Percentiles rank a stretch among this genome's conserved stretches.
Conservation (phyloP, 2,113 vertebrate genomes). For the Scalopus aquaticus region DNA sequence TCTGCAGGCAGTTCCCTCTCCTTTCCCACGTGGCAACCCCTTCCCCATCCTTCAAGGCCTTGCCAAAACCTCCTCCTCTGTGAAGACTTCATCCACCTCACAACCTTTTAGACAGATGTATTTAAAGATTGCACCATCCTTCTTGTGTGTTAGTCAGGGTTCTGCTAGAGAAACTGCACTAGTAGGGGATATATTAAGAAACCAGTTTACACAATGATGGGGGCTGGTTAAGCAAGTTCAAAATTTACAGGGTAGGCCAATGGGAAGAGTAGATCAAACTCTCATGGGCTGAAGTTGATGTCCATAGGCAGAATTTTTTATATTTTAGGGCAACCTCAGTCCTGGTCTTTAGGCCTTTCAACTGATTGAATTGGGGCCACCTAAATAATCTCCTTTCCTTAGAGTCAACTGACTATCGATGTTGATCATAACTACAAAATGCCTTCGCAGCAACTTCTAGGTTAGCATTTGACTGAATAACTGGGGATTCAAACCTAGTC, state of each 20-base stretch:
- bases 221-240: background rate
- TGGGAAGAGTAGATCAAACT: background rate
- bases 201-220: background rate
- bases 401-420: background rate
- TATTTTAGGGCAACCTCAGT: background rate
- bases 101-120: background rate
- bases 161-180: constrained; percentile 1
- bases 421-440: background rate
- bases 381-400: background rate
- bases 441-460: background rate
- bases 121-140: background rate
- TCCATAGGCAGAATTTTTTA: background rate
- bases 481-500: background rate
- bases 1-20: background rate
- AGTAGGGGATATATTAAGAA: background rate
- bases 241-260: background rate
- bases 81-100: background rate
- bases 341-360: background rate
- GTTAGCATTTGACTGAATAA: background rate
- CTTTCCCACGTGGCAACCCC: background rate
- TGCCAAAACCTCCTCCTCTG: background rate
- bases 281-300: background rate
- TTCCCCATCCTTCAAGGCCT: background rate
- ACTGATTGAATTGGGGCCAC: background rate
- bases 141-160: background rate